Conservation (phyloP, 2,888 invertebrate species). For the Oscheius sp. region DNA sequence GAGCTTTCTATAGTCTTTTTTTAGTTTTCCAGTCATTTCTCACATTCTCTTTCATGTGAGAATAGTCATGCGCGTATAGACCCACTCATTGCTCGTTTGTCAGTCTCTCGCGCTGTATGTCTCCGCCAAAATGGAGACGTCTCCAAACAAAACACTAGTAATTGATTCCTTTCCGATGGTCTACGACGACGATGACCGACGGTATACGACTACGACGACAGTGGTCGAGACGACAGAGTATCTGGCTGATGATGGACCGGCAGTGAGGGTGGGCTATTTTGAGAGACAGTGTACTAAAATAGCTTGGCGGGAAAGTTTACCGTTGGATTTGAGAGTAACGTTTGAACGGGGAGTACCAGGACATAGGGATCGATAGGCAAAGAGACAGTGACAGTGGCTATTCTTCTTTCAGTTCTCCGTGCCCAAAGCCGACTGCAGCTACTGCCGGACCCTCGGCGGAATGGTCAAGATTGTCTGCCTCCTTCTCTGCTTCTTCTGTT, state of each 20-base stretch:
- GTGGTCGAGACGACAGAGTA: conserved; percentile 62
- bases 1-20: conserved; percentile 23
- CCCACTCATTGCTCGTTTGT: conserved; percentile 35
- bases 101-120: background rate
- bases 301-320: background rate
- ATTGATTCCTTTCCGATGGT: conserved; percentile 24
- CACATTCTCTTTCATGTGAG: conserved; percentile 35
- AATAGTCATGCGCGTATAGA: conserved; percentile 19
- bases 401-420: conserved; percentile 42
- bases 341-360: too few relatives aligned
- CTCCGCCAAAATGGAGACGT: too few relatives aligned
- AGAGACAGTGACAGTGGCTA: background rate
- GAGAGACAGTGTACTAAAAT: too few relatives aligned
- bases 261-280: conserved; percentile 41
- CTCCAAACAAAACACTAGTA: conserved; percentile 6
- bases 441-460: conserved; percentile 82
- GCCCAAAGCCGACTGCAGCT: conserved; percentile 80
- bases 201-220: conserved; percentile 54
- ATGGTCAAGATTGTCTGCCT: conserved; percentile 83
- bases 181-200: conserved; percentile 29
- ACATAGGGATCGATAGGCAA: background rate
- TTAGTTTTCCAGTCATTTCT: conserved; percentile 29
- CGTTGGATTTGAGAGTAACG: background rate
- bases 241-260: conserved; percentile 56
- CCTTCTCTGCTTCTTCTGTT: conserved; percentile 80